A percentile compares a stretch with the other conserved stretches of the same genome.
These are phyloP conservation scores for Valencia hispanica DNA, from an alignment of 2,797 vertebrate species.

Conservation along the genomic window DNA sequence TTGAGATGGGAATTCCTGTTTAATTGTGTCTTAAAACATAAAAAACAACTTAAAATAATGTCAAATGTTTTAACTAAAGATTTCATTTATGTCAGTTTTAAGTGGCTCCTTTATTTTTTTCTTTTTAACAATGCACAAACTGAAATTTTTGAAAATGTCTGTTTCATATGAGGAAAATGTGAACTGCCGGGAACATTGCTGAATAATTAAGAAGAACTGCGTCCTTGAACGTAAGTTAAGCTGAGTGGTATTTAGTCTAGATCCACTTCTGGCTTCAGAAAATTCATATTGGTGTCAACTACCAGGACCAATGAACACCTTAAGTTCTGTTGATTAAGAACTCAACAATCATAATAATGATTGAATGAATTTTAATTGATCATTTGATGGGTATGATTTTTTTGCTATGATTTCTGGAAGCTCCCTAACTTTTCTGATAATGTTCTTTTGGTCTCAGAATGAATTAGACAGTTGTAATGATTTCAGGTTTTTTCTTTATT, in stretches of 20 bases:
- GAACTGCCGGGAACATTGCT: neutral
- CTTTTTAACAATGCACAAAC: too few relatives aligned
- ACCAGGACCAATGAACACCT: neutral
- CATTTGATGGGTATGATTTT: neutral
- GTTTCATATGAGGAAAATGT: neutral
- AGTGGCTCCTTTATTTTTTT: neutral
- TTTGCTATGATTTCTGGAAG: neutral
- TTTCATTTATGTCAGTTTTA: neutral
- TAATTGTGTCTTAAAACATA: neutral
- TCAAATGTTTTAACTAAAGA: neutral
- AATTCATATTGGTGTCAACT: neutral
- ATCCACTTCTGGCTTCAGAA: neutral
- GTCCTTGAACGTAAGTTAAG: neutral
- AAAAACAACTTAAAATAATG: neutral
- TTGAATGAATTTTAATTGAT: neutral
- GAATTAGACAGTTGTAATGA: neutral
- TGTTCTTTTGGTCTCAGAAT: neutral
- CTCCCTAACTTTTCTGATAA: neutral
- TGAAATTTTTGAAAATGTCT: neutral
- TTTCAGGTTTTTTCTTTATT: neutral
- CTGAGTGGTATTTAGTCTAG: neutral
- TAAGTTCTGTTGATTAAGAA: neutral
- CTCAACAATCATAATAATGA: neutral
- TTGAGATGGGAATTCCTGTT: neutral
- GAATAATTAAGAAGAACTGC: neutral